Evolutionary conservation across 1,140 invertebrate species (phyloP).

Genomic region (Pseudomyrmex sp.): DNA sequence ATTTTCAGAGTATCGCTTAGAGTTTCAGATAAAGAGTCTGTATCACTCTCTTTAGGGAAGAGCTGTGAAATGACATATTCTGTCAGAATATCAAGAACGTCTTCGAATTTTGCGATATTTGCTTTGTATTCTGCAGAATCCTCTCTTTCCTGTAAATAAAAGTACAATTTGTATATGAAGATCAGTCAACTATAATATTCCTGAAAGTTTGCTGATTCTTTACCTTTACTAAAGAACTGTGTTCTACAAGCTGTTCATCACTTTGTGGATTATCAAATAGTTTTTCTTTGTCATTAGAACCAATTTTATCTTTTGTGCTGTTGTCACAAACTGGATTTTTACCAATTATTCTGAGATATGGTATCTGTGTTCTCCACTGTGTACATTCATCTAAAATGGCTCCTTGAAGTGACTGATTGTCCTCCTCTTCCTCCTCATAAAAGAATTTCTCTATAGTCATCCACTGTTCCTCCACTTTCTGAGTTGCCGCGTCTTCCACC

Average conservation of each 20-base stretch:
- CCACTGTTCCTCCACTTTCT: constrained; percentile 80
- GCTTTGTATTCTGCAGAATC: constrained; percentile 61
- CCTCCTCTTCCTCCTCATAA: constrained; percentile 71
- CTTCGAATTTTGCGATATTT: constrained; percentile 70
- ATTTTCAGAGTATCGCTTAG: constrained; percentile 77
- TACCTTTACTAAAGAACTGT: constrained; percentile 49
- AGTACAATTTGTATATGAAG: not conserved
- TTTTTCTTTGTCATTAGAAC: not conserved
- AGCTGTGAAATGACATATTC: constrained; percentile 78
- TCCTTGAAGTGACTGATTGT: constrained; percentile 60
- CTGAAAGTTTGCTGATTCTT: not conserved
- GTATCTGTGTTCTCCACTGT: constrained; percentile 81
- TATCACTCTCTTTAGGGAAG: constrained; percentile 68
- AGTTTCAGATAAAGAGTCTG: constrained; percentile 68
- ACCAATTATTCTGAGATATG: constrained; percentile 79
- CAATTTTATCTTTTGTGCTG: not conserved
- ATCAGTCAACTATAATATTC: not conserved
- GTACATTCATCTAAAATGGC: constrained; percentile 78
- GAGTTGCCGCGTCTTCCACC: constrained; percentile 76
- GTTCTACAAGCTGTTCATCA: constrained; percentile 15
- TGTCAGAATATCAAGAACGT: constrained; percentile 77
- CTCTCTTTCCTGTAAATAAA: constrained; percentile 61
- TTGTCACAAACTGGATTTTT: constrained; percentile 58
- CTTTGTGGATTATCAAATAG: not conserved
- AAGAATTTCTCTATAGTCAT: constrained; percentile 77